A percentile compares a stretch with the other conserved stretches of the same genome.
phyloP scores from a whole-genome alignment of 2,797 vertebrate species.

The Lemur catta region DNA sequence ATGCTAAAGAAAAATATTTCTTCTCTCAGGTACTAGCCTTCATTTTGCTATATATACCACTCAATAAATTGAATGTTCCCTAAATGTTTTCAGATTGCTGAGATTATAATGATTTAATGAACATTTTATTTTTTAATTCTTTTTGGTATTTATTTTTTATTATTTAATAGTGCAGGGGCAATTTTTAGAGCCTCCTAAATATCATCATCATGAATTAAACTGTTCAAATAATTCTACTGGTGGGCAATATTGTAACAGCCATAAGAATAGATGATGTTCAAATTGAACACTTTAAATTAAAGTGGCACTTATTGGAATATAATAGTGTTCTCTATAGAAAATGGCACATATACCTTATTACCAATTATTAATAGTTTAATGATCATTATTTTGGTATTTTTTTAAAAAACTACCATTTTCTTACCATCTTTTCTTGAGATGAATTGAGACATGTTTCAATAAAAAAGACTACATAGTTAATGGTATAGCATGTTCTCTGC shows the following conservation, averaged over 20 bases:
- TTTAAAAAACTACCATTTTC: not conserved
- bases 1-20: conserved; percentile 31
- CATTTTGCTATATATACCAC: not conserved
- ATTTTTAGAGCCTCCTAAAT: conserved; percentile 38
- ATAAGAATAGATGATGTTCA: not conserved
- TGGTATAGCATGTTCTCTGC: not conserved
- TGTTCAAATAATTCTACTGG: conserved; percentile 35
- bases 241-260: not conserved
- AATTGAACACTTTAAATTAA: not conserved
- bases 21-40: not conserved
- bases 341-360: not conserved
- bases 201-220: conserved; percentile 4
- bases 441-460: not conserved
- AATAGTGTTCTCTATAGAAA: not conserved
- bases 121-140: conserved; percentile 5
- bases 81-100: not conserved
- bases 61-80: not conserved
- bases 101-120: not conserved
- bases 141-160: conserved; percentile 26
- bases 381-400: not conserved
- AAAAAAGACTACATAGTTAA: not conserved
- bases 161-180: not conserved
- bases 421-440: not conserved
- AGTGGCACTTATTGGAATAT: not conserved
- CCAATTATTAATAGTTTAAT: not conserved